Base-by-base conservation (phyloP, 2,888 invertebrate species). In the Bibio marci region DNA sequence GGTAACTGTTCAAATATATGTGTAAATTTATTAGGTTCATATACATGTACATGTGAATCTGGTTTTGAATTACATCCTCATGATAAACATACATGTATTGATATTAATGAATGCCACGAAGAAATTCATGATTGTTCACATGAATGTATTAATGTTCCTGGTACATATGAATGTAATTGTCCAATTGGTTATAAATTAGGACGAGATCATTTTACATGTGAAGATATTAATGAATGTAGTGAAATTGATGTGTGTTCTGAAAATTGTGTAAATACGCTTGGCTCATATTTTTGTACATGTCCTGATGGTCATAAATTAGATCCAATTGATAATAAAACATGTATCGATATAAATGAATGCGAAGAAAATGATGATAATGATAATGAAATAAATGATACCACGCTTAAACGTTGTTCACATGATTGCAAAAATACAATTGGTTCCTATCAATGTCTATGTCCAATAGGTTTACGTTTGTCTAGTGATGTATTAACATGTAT, bases 1-100 rank as follows among this genome's bases (percentile, higher is more conserved):
- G 67, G 68, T 19, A 68, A 66, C 38, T 76, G 75, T 50, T 62
- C 66, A 47, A 58, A 63, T 45, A 59, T 63, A 46, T 76, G 75
- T 53, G 57, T 62, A 46, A 75, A 75, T 59, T 65, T 66, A 49
- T 52, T 64, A 45, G 73, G 75, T 47, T 64, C 69, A 13, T 67
- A 62, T 47, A 54, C 52, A 28, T 71, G 71, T 48, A 62, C 63
- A 30, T 75, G 74, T 47, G 64, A 62, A n/a, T 46, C 54, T 4
- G 61, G 63, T 7, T 62, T 58, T 39, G 57, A 59, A 37, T 41
- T 62, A 39, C 44, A 46, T 3, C 44, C 48, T 6, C n/a, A n/a
- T n/a, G 63, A 63, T 44, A 53, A 57, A 4, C 53, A 45, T 17
- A 53, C 50, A 4, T 67, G 66, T 45, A 49, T 56, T 37, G 67